These are phyloP conservation scores for Scaeva pyrastri DNA, from an alignment of 2,888 invertebrate species.

Conservation along the genomic window DNA sequence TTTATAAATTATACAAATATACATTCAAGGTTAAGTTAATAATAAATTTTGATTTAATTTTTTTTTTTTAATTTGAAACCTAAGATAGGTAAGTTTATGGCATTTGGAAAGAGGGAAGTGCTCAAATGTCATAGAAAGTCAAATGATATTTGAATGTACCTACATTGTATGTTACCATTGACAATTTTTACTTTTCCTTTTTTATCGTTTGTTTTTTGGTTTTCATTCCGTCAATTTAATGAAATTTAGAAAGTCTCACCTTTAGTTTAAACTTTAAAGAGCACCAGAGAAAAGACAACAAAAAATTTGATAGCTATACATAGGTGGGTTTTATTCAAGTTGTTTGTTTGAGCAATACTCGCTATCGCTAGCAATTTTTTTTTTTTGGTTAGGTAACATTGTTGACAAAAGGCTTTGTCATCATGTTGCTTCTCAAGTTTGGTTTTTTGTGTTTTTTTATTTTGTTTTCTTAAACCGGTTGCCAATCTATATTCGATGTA, in stretches of 20 bases:
- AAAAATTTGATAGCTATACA: background rate
- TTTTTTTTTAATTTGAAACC: slow-evolving; percentile 33
- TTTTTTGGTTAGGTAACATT: slow-evolving; percentile 33
- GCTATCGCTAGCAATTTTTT: background rate
- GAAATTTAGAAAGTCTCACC: slow-evolving; percentile 62
- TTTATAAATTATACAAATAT: slow-evolving; percentile 15
- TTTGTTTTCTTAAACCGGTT: slow-evolving; percentile 2
- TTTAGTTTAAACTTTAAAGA: background rate
- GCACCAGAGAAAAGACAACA: slow-evolving; percentile 7
- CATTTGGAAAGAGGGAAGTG: slow-evolving; percentile 44
- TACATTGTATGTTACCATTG: background rate
- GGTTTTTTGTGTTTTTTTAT: background rate
- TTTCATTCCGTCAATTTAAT: slow-evolving; percentile 19
- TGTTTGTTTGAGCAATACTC: slow-evolving; percentile 43
- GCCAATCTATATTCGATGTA: background rate
- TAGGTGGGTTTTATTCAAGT: slow-evolving; percentile 40
- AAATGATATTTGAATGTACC: background rate
- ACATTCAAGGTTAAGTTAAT: slow-evolving; percentile 57
- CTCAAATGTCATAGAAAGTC: slow-evolving; percentile 52
- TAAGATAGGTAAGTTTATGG: slow-evolving; percentile 17
- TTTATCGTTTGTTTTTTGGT: slow-evolving; percentile 15
- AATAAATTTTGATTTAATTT: slow-evolving; percentile 6
- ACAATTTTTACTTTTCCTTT: slow-evolving; percentile 46
- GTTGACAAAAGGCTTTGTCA: slow-evolving; percentile 7
- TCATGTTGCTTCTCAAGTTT: background rate